Evolutionary conservation across 2,113 vertebrate genomes (phyloP).

Genomic region (Oriolus oriolus): DNA sequence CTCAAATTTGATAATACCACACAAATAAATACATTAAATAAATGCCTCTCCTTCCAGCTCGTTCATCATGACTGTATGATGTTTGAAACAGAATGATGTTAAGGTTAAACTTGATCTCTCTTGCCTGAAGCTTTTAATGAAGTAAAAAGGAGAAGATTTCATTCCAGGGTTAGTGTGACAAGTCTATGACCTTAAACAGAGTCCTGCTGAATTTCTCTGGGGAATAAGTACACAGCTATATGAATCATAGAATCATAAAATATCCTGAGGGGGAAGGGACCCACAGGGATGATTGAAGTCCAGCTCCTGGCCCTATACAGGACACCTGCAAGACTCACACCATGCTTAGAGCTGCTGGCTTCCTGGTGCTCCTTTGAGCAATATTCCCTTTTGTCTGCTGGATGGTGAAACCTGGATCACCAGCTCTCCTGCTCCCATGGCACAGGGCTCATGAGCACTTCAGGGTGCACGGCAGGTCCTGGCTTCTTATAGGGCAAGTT

Average conservation of each 20-base stretch:
- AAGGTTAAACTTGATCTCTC: neutral
- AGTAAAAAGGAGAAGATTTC: neutral
- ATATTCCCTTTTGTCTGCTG: neutral
- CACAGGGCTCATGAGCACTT: neutral
- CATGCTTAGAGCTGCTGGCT: neutral
- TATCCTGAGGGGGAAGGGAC: neutral
- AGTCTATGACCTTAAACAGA: neutral
- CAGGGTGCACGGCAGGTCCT: neutral
- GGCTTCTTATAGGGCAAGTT: neutral
- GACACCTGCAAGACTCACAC: neutral
- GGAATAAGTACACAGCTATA: neutral
- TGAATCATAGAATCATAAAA: neutral
- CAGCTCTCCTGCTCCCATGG: neutral
- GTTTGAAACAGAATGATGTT: neutral
- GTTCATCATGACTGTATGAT: neutral
- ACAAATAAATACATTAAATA: neutral
- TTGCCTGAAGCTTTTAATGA: neutral
- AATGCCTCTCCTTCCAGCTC: neutral
- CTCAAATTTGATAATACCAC: neutral
- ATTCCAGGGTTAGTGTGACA: neutral
- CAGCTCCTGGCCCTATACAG: neutral
- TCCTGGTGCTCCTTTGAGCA: neutral
- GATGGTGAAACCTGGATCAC: neutral
- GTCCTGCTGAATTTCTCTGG: neutral
- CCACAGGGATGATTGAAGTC: neutral